Base-by-base conservation (phyloP, 2,797 vertebrate species). In the Silurus aristotelis region DNA sequence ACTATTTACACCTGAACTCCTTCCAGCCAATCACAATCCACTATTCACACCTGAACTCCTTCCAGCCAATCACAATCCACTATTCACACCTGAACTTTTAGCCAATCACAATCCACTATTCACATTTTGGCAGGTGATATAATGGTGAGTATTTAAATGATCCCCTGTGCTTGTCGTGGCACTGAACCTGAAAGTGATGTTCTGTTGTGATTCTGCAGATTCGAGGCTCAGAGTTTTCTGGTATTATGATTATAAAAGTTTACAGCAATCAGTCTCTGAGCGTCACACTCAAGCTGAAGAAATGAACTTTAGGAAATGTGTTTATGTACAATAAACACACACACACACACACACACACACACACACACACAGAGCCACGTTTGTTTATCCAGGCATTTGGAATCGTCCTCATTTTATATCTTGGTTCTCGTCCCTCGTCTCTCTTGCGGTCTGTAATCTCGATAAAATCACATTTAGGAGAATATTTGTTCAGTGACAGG, bases 131-230 rank as follows among this genome's bases (percentile, higher is more conserved):
- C 38, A 38, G 38, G 38, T 38, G 38, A 38, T 38, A 38, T 38
- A 38, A 38, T 38, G 38, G 2, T 38, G 38, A 38, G 38, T 38
- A 38, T 38, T 38, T 38, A 38, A 38, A 38, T 38, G 38, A 38
- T 38, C 38, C 5, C 38, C 38, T 38, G 38, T 38, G 38, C 38
- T 38, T 38, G 31, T 38, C 3, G 38, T 38, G 38, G 38, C 38
- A 38, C 38, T 38, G 38, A 38, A 38, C 38, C 38, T 38, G 38
- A 38, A 38, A 38, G 38, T 38, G 38, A 38, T 38, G 38, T 38
- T 38, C 82, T 82, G 87, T 86, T 81, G 86, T 84, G 85, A 82
- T 87, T 84, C 58, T 52, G 48, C 73, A 80, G 73, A 75, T 81
- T 71, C 58, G 76, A 86, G 3, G 3, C 38, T 38, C 3, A 4